Base-by-base conservation (phyloP, 2,888 invertebrate genomes). In the Blera fallax region DNA sequence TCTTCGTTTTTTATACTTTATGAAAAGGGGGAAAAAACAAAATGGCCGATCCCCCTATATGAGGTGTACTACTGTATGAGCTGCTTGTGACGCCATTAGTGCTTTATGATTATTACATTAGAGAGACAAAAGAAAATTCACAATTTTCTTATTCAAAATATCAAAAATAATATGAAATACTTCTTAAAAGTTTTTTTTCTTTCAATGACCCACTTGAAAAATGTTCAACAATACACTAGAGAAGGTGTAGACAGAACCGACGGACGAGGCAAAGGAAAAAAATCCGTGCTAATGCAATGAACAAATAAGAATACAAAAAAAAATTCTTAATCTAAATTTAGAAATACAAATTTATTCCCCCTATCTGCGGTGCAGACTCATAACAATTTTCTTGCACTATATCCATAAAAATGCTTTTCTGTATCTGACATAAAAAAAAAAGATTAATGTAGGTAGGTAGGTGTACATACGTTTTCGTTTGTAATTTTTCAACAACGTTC, bases 41-140 rank as follows among this genome's bases (percentile, higher is more conserved):
- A 85, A 85, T 85, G 85, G 85, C 85, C 76, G 85, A 77, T 81
- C 76, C 60, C 74, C 73, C 74, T 81, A 54, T 64, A 50, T 70
- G 80, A 70, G 60, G 50, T 67, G 74, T 84, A 50, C 16, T 65
- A 45, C 27, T 65, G 64, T 50, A n/a, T n/a, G n/a, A n/a, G 54
- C 18, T 76, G 45, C 67, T 74, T 80, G 80, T 84, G 84, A 80
- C 84, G 84, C 84, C 80, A 84, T 84, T 80, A 80, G 84, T 80
- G 69, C 74, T 76, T 70, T 84, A 80, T 84, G 84, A 82, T 78
- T 72, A 64, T 48, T 18, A 21, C 62, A 69, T 48, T 74, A 58
- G 6, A 10, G 27, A 43, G 27, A 76, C 45, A 70, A 70, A 82
- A 76, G 45, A 62, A 54, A 70, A 56, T 56, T 50, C 10, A 18